Base-by-base conservation (phyloP, 2,797 vertebrate genomes). In the Phaenicophaeus curvirostris region DNA sequence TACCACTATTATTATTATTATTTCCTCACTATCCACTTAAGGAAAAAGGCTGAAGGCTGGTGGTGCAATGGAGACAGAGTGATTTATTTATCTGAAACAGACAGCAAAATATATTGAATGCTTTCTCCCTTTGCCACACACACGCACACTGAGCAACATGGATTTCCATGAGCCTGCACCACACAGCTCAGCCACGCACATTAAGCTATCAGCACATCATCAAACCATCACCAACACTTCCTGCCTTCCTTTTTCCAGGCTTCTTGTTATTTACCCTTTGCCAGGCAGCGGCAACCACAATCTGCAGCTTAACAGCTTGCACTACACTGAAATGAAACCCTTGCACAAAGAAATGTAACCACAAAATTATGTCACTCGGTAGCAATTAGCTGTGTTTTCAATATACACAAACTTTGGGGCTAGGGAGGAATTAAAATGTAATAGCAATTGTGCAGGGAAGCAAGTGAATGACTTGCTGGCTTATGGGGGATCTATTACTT, bases 321-420 rank as follows among this genome's bases (percentile, higher is more conserved):
- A 48, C 44, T 77, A n/a, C 67, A 35, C 79, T 59, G 75, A 63
- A 33, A 13, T 72, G 72, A 86, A 85, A 87, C 51, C 72, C 87
- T 62, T 55, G 78, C 87, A 55, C 85, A 63, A 59, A 72, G 71
- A 39, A 51, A 59, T 5, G 73, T 33, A 84, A 89, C 89, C 76
- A 46, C 91, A 92, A 37, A 95, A 79, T 87, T 63, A 68, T 76
- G 87, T 85, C 92, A 61, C 94, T 93, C 86, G 41, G 79, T 30
- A 75, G 87, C 94, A 92, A 94, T 96, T 93, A 94, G 91, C 87
- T 93, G 74, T 94, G 93, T 86, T 94, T 92, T 61, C 87, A 89
- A 61, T 67, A 24, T 21, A 72, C 79, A 78, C 78, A 44, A 30
- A 81, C 91, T 33, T 23, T 2, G 24, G 30, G 23, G 58, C 87